Evolutionary conservation across 2,888 invertebrate genomes (phyloP).

Genomic region (Caenorhabditis sp.): DNA sequence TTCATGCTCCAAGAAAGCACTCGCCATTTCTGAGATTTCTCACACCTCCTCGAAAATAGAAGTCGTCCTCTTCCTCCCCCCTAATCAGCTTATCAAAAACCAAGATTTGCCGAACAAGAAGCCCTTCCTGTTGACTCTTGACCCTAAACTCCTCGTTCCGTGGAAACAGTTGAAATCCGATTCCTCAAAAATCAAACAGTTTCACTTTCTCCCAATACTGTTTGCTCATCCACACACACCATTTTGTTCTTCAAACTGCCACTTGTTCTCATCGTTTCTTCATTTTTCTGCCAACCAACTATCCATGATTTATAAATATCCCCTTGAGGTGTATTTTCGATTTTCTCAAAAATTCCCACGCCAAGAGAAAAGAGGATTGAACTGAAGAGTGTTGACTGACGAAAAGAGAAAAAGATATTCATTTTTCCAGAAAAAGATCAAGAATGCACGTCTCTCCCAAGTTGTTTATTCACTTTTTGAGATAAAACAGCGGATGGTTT

Average conservation of each 20-base stretch:
- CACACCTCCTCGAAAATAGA: slow-evolving; percentile 5
- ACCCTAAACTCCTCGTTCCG: background rate
- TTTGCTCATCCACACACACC: slow-evolving; percentile 32
- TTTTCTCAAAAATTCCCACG: slow-evolving; percentile 38
- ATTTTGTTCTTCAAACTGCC: background rate
- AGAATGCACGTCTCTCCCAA: slow-evolving; percentile 18
- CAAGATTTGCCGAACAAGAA: background rate
- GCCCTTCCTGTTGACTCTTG: slow-evolving; percentile 7
- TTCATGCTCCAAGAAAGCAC: no score
- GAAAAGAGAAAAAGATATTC: slow-evolving; percentile 2
- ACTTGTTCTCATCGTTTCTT: no score
- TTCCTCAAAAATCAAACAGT: slow-evolving; percentile 29
- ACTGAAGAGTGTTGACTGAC: slow-evolving; percentile 4
- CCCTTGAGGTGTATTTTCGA: slow-evolving; percentile 14
- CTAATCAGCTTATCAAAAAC: background rate
- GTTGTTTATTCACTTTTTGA: slow-evolving; percentile 9
- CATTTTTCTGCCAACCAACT: background rate
- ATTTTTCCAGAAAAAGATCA: slow-evolving; percentile 25
- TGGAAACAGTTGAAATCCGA: slow-evolving; percentile 30
- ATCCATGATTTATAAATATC: slow-evolving; percentile 53
- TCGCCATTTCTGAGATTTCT: no score
- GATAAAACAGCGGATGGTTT: slow-evolving; percentile 10
- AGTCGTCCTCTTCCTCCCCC: background rate
- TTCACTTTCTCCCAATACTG: slow-evolving; percentile 1
- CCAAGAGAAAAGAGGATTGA: slow-evolving; percentile 30